Base-by-base conservation (phyloP, 2,888 invertebrate species). In the Tachystola acroxantha region DNA sequence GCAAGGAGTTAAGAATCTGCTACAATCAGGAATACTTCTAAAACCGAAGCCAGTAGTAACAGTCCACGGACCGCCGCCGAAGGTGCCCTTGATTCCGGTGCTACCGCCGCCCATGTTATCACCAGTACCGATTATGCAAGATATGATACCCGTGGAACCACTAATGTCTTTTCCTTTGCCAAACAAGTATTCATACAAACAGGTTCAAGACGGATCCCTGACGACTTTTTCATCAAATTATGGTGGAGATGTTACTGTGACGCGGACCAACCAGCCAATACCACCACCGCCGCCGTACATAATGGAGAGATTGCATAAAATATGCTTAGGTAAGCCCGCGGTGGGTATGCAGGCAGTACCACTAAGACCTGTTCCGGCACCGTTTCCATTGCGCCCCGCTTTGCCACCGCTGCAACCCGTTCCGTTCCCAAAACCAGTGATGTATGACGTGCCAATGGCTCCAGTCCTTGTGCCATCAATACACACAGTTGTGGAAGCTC, bases 121-220 rank as follows among this genome's bases (percentile, higher is more conserved):
- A 3, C 22, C 14, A 14, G 10, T 11, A 16, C 24, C 28, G 7
- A 2, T 38, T 16, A 1, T 11, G 9, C n/a, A 10, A 20, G 34
- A 28, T 11, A 11, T 34, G 16, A 28, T 34, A 4, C 29, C 28
- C 11, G 10, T 29, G 11, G 4, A 10, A 9, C 33, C 46, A 10
- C 16, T 36, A 24, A 11, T 35, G 9, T 27, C 40, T 9, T 13
- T 42, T 14, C 41, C 48, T 2, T 29, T 49, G 11, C 42, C 54
- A 31, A 43, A 45, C 0, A 54, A 40, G 34, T 67, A 66, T 44
- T 62, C 50, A 2, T 65, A 67, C 36, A 50, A 54, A 37, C 58
- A 68, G 45, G 38, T 53, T n/a, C 42, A 48, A 3, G 52, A 54
- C 20, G 53, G 51, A 7, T 53, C 50, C 11, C 36, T 53, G 11